Evolutionary conservation across 2,888 invertebrate species (phyloP), one percentile per base, ranked within the genome.

Genomic region (Ochropleura plecta): DNA sequence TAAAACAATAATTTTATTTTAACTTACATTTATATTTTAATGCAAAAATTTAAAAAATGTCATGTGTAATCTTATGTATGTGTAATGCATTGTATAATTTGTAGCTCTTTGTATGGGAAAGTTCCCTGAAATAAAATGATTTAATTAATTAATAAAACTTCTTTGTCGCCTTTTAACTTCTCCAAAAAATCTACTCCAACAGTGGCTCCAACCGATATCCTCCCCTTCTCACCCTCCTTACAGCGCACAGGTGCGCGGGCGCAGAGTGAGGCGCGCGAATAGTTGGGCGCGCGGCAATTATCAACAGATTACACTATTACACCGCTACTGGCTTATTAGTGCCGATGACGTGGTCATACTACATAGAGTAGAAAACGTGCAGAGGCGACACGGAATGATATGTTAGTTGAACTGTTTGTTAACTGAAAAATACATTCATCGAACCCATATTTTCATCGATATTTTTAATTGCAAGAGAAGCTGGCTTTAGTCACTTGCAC

Each of bases 271-370:
- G 62, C 63, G 75, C 84, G 86, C 86, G 77, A 86, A 86, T 85
- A 75, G 73, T 75, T 75, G 68, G 73, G 80, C 74, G 73, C 67
- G 70, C 75, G 85, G 83, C 82, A 86, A 87, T 87, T 87, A 87
- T 77, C 46, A 70, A 73, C 81, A 77, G 91, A 92, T 93, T 92
- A 93, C 92, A 91, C 93, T 92, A 94, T 94, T 93, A 94, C 92
- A 92, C 78, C 92, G 92, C 90, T 81, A 85, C 88, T 84, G 92
- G 95, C 96, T 96, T 95, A 95, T 96, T 96, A 96, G 91, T 89
- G 90, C 90, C 91, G 84, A 96, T 96, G 96, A 96, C 95, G 95
- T 83, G 90, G 90, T 90, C 87, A 91, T 93, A 92, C 88, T 79
- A 40, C 63, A 79, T 65, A 74, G 76, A 74, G 46, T 57, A 80